Evolutionary conservation across 1,140 invertebrate species (phyloP).

Genomic region (Drosophila bifasciata): DNA sequence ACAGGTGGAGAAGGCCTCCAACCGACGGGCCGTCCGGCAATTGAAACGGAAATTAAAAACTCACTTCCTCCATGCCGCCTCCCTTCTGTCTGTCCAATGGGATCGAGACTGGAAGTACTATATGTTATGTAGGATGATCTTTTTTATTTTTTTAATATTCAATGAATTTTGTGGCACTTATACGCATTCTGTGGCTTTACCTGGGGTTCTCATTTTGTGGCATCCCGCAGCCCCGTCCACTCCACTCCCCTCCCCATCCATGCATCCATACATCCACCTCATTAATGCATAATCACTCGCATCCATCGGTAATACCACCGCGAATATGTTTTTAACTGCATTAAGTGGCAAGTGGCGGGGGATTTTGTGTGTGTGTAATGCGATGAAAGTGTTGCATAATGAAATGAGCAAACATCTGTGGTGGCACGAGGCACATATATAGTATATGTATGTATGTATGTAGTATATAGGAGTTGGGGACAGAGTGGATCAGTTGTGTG

Average conservation of each 20-base stretch:
- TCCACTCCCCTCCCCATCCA: too few species aligned
- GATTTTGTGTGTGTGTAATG: conserved; percentile 59
- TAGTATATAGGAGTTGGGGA: neutral
- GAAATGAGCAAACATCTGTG: conserved; percentile 27
- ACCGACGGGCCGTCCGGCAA: conserved; percentile 21
- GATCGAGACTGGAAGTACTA: too few species aligned
- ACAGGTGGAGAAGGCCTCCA: neutral
- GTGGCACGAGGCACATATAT: neutral
- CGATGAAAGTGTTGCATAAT: conserved; percentile 68
- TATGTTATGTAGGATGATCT: neutral
- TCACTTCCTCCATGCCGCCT: neutral
- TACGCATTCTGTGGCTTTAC: too few species aligned
- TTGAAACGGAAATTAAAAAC: conserved; percentile 67
- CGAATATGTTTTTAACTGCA: conserved; percentile 62
- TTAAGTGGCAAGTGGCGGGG: conserved; percentile 27
- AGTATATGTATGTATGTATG: too few species aligned
- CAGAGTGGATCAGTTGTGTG: too few species aligned
- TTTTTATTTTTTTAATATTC: conserved; percentile 7
- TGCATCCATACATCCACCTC: too few species aligned
- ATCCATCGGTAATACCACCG: conserved; percentile 5
- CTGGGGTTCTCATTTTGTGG: too few species aligned
- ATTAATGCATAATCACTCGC: conserved; percentile 58
- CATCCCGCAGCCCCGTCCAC: too few species aligned
- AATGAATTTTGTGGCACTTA: conserved; percentile 54
- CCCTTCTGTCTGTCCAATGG: too few species aligned